Evolutionary conservation across 2,113 vertebrate genomes (phyloP).

Genomic region (Salvelinus alpinus): DNA sequence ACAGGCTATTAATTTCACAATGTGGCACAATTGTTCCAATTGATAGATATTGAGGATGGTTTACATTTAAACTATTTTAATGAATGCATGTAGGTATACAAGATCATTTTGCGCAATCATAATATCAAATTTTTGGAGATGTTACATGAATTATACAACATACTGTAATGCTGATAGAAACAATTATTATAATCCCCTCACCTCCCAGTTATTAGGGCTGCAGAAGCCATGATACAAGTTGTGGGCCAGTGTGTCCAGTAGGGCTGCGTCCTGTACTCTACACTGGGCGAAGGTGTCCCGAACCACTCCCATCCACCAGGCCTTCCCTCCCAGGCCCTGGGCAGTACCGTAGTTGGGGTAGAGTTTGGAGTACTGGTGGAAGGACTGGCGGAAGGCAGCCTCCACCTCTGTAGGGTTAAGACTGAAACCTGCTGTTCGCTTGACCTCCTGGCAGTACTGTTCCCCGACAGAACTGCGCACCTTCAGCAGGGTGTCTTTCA

Average conservation of each 20-base stretch:
- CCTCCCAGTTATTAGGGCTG: slow-evolving; percentile 81
- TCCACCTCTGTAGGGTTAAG: slow-evolving; percentile 69
- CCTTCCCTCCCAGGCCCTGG: slow-evolving; percentile 78
- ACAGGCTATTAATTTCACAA: background rate
- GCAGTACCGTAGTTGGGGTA: slow-evolving; percentile 86
- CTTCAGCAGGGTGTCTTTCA: slow-evolving; percentile 88
- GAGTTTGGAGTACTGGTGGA: slow-evolving; percentile 63
- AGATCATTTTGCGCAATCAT: no score
- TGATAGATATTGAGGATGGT: background rate
- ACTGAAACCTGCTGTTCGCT: slow-evolving; percentile 66
- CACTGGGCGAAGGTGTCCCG: slow-evolving; percentile 80
- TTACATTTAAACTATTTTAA: no score
- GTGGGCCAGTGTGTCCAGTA: slow-evolving; percentile 69
- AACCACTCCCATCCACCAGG: slow-evolving; percentile 85
- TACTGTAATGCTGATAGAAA: no score
- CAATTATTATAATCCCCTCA: slow-evolving; percentile 39
- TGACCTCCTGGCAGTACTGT: slow-evolving; percentile 82
- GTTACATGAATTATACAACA: no score
- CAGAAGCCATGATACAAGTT: slow-evolving; percentile 83
- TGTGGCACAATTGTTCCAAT: background rate
- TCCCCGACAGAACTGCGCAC: slow-evolving; percentile 80
- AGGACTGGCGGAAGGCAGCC: slow-evolving; percentile 71
- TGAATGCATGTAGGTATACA: no score
- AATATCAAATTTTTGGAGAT: no score
- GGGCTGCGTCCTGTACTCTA: slow-evolving; percentile 60